Conservation (phyloP, 37 sponge, comb jelly and placozoan genomes). For the Chondrilla cf. caribensis region DNA sequence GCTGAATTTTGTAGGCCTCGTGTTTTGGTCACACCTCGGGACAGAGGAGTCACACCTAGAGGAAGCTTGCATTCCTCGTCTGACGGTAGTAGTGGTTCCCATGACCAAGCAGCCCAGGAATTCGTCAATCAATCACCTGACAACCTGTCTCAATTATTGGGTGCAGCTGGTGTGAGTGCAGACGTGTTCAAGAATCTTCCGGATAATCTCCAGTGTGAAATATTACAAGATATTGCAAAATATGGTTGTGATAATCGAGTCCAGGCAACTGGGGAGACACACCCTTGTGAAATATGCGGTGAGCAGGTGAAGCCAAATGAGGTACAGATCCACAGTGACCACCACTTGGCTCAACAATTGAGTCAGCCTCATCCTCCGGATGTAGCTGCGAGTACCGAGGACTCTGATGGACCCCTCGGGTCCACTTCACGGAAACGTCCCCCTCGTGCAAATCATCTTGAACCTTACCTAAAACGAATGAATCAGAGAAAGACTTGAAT, state of each 20-base stretch:
- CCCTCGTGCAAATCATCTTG: not conserved
- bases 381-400: not conserved
- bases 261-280: not conserved
- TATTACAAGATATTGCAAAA: not conserved
- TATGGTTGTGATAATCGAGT: not conserved
- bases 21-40: too few relatives aligned
- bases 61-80: too few relatives aligned
- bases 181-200: not conserved
- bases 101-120: too few relatives aligned
- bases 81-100: too few relatives aligned
- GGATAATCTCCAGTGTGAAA: not conserved
- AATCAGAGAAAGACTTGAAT: not conserved
- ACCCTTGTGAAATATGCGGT: conserved; percentile 3
- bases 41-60: too few relatives aligned
- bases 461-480: not conserved
- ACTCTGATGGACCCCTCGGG: not conserved
- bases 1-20: too few relatives aligned
- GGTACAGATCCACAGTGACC: not conserved
- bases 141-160: not conserved
- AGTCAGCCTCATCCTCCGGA: not conserved
- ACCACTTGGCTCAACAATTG: not conserved
- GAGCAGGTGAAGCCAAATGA: not conserved
- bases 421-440: not conserved
- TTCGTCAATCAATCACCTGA: too few relatives aligned
- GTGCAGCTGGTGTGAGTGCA: not conserved